Conservation (phyloP, 2,113 vertebrate species). For the Ancistrus triradiatus region DNA sequence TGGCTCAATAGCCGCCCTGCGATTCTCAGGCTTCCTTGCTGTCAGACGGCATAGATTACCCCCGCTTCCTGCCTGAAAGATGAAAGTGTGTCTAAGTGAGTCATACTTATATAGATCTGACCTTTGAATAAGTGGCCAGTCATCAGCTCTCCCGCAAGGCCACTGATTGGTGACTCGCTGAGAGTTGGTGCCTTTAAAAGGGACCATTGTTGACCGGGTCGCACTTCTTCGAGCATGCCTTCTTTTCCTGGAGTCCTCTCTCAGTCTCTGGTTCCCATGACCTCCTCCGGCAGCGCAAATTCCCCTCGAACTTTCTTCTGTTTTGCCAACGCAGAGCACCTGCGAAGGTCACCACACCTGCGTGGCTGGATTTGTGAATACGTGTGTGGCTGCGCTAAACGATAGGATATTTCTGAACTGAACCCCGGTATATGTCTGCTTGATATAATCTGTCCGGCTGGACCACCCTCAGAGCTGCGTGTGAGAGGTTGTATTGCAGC, state of each 20-base stretch:
- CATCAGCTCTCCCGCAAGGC: constrained; percentile 24
- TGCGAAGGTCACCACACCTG: constrained; percentile 35
- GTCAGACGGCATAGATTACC: constrained; percentile 26
- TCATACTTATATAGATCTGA: constrained; percentile 41
- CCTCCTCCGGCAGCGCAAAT: constrained; percentile 15
- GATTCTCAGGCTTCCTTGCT: constrained; percentile 11
- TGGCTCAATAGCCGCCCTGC: constrained; percentile 11
- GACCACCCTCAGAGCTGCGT: constrained; percentile 41
- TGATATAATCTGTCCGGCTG: constrained; percentile 41
- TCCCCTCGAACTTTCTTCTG: constrained; percentile 8
- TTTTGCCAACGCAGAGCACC: constrained; percentile 30
- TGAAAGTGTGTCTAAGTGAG: constrained; percentile 30
- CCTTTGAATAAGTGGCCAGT: constrained; percentile 34
- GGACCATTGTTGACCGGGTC: constrained; percentile 8
- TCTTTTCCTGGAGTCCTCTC: too few species aligned
- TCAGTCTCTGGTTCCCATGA: constrained; percentile 42
- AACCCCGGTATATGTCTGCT: constrained; percentile 5
- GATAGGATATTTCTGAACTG: constrained; percentile 29
- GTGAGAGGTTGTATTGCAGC: constrained; percentile 42
- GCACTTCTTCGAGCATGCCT: too few species aligned
- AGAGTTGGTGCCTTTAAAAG: constrained; percentile 8
- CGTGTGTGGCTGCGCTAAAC: constrained; percentile 3
- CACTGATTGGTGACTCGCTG: constrained; percentile 1
- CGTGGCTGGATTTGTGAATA: constrained; percentile 4
- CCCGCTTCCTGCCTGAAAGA: constrained; percentile 8